These are phyloP conservation scores for Lepisosteus osseus DNA, from an alignment of 2,113 vertebrate species.

Conservation along the genomic window DNA sequence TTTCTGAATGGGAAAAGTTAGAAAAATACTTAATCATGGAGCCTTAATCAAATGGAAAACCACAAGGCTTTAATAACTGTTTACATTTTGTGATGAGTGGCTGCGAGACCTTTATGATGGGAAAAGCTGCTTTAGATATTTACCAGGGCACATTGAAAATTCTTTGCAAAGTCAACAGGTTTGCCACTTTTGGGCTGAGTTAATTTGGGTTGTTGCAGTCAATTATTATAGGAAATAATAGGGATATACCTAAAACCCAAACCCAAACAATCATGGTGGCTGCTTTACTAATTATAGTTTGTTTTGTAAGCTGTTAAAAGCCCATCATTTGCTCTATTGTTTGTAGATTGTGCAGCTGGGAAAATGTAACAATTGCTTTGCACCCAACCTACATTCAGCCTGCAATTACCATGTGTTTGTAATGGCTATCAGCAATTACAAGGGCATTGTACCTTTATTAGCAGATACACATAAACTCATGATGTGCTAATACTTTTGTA, in stretches of 20 bases:
- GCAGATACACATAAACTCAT: constrained; percentile 21
- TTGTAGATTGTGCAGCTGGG: constrained; percentile 31
- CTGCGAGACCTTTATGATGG: not conserved
- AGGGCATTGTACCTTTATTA: constrained; percentile 18
- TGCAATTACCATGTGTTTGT: constrained; percentile 44
- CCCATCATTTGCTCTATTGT: constrained; percentile 43
- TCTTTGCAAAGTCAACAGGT: too few relatives aligned
- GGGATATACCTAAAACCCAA: not conserved
- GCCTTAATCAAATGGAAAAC: too few relatives aligned
- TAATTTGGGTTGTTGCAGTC: not conserved
- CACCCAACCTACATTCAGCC: constrained; percentile 26
- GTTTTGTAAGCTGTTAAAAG: constrained; percentile 41
- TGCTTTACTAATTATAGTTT: constrained; percentile 30
- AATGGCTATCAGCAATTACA: constrained; percentile 24
- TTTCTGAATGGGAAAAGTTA: too few relatives aligned
- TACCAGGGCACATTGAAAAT: too few relatives aligned
- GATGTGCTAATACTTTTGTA: constrained; percentile 23
- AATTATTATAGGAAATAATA: not conserved
- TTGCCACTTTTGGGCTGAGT: too few relatives aligned
- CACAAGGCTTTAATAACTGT: too few relatives aligned
- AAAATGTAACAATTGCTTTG: constrained; percentile 34
- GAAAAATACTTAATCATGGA: too few relatives aligned
- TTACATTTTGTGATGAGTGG: too few relatives aligned
- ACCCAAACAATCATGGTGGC: not conserved
- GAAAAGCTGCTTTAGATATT: not conserved